Evolutionary conservation across 2,113 vertebrate genomes (phyloP), one percentile per base, ranked within the genome.

Genomic region (Lagopus leucura): DNA sequence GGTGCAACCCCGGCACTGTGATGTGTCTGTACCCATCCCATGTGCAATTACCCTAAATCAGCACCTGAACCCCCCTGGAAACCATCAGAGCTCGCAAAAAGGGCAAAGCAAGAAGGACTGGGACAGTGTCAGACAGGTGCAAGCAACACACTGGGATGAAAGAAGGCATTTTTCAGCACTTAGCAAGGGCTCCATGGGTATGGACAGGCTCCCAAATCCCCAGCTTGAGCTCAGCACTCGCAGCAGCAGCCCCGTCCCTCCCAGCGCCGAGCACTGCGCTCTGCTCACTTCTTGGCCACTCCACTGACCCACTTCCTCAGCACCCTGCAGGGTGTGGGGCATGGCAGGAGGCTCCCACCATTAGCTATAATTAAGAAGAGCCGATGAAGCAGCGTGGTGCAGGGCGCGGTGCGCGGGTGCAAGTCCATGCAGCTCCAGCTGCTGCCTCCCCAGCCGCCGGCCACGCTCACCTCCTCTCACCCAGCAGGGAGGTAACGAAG

Each of bases 291-390:
- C 85, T 65, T 63, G 67, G 34, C 63, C 86, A 74, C 27, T 80
- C 72, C 86, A 70, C 87, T 95, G 95, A 95, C 94, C 96, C 95
- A 93, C 20, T 96, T 96, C 92, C 95, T 72, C 81, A 2, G 0
- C 86, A 86, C 76, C 91, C 94, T 74, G 45, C 69, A 17, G 78
- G 69, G 89, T 92, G 72, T 76, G 58, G 82, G 92, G 81, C 75
- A 2, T 24, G 3, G 67, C 55, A 9, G 72, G 77, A 69, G 69
- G 77, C 45, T 82, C 73, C 4, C 3, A n/a, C 85, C 63, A 96
- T 92, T 93, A 94, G 77, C 10, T 9, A 1, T 21, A 34, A 89
- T 93, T 90, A 94, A 84, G 72, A 76, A 81, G 25, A 93, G 91
- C 82, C 60, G 8, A 84, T 28, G 0, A 22, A 38, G 86, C 94